phyloP scores from a whole-genome alignment of 1,140 invertebrate genomes.

The Leptopilina clavipes region DNA sequence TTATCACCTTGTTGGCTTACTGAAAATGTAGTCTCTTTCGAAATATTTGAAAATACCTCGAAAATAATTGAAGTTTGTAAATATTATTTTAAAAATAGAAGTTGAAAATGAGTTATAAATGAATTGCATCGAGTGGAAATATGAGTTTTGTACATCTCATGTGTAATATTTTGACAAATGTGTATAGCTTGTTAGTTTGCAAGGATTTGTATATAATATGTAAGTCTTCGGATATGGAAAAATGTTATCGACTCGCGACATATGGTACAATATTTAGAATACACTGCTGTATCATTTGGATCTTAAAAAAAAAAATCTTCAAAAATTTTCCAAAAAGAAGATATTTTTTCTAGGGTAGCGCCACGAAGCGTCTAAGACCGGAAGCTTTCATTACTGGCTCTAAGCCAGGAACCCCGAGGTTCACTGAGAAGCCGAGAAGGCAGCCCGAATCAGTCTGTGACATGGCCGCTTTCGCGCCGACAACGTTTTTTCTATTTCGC shows the following conservation, averaged over 20 bases:
- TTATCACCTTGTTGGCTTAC: constrained; percentile 46
- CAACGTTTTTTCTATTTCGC: constrained; percentile 54
- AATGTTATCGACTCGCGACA: too few relatives aligned
- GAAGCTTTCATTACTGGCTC: constrained; percentile 60
- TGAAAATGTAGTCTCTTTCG: background rate
- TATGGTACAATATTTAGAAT: too few relatives aligned
- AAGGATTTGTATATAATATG: background rate
- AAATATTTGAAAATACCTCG: constrained; percentile 14
- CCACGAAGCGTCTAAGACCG: constrained; percentile 48
- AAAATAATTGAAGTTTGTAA: constrained; percentile 16
- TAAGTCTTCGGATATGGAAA: too few relatives aligned
- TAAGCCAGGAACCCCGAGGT: constrained; percentile 69
- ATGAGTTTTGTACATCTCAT: constrained; percentile 33
- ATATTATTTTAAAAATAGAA: constrained; percentile 17
- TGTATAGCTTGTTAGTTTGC: too few relatives aligned
- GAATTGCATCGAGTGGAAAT: background rate
- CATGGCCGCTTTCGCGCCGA: constrained; percentile 71
- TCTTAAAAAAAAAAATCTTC: constrained; percentile 45
- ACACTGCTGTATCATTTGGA: too few relatives aligned
- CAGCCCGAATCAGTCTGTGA: constrained; percentile 69
- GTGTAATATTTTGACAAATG: background rate
- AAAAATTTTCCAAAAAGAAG: constrained; percentile 37
- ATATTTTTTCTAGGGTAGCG: constrained; percentile 36
- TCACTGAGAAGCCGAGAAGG: constrained; percentile 72
- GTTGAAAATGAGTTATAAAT: background rate